Evolutionary conservation across 2,888 invertebrate genomes (phyloP), one percentile per base, ranked within the genome.

Genomic region (Craniophora ligustri): DNA sequence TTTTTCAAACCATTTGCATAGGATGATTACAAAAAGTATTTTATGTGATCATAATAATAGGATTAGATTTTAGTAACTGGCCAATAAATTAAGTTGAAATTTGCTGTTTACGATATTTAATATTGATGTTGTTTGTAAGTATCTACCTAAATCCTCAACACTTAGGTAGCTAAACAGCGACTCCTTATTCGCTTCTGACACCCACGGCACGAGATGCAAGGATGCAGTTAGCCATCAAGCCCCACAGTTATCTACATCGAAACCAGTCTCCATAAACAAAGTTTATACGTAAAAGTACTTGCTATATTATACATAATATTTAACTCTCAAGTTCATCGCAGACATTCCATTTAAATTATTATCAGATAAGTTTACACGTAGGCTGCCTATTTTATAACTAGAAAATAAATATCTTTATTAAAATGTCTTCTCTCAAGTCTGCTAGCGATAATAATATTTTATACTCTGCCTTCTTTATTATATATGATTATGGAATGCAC

Each of bases 231-330:
- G 14, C n/a, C 34, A 61, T 19, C 41, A 38, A 42, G 14, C 62
- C n/a, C 41, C 41, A 42, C 59, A 54, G 31, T 61, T n/a, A n/a
- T n/a, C n/a, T 54, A 60, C 26, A 30, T 13, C 40, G 35, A 32
- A 62, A 45, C 61, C 44, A 36, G 50, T 45, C 13, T 30, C 31
- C 13, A 40, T 35, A 55, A 45, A 46, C 26, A 51, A 39, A 64
- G 8, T 41, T 41, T 26, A 30, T 39, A 14, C 16, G n/a, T 46
- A 64, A 51, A 64, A 50, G 15, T 45, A 36, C 13, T 19, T 41
- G 39, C 26, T 57, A 30, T 49, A 58, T 26, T 58, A 46, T 63
- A 56, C 45, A 63, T 44, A 46, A 57, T 57, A 62, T 64, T 46
- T 57, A 57, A 62, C 40, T 31, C 30, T 55, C 30, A 42, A 30